These are phyloP conservation scores for Zaprionus inermis DNA, from an alignment of 1,140 invertebrate species.

Conservation along the genomic window DNA sequence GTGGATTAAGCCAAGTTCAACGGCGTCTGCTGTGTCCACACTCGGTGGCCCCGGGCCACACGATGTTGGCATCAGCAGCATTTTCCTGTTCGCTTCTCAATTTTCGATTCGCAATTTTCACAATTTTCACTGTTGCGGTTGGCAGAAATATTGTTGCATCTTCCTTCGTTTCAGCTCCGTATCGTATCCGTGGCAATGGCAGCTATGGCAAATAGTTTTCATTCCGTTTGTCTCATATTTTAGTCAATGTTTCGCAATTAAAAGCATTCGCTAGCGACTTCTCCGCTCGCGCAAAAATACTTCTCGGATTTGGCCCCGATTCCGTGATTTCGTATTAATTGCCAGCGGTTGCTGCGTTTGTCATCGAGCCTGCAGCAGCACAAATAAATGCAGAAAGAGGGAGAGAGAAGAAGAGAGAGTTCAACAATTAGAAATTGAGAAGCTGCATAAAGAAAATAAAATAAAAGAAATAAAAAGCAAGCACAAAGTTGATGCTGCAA, in stretches of 20 bases:
- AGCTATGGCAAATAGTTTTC: constrained; percentile 31
- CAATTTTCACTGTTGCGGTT: constrained; percentile 35
- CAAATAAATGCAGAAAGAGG: constrained; percentile 13
- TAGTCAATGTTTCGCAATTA: constrained; percentile 77
- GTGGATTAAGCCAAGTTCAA: constrained; percentile 38
- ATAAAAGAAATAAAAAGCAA: constrained; percentile 2
- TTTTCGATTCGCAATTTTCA: constrained; percentile 55
- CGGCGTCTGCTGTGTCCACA: constrained; percentile 19
- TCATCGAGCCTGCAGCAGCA: constrained; percentile 30
- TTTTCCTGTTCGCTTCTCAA: constrained; percentile 55
- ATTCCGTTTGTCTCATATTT: constrained; percentile 60
- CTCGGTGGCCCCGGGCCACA: constrained; percentile 78
- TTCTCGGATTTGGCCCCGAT: constrained; percentile 19
- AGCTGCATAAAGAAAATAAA: constrained; percentile 5
- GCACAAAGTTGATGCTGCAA: not conserved
- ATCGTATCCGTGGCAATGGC: not conserved
- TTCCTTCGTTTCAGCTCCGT: constrained; percentile 6
- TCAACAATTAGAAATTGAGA: constrained; percentile 39
- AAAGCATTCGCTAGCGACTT: constrained; percentile 78
- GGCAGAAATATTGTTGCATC: constrained; percentile 42
- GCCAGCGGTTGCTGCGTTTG: constrained; percentile 40
- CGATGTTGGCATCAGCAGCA: constrained; percentile 81
- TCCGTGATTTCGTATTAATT: constrained; percentile 36
- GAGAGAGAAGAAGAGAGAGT: too few species aligned
- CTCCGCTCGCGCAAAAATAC: constrained; percentile 22